Percentiles rank a stretch among this genome's conserved stretches.
Evolutionary conservation across 2,113 vertebrate genomes (phyloP).

Genomic region (Typhlomys cinereus): DNA sequence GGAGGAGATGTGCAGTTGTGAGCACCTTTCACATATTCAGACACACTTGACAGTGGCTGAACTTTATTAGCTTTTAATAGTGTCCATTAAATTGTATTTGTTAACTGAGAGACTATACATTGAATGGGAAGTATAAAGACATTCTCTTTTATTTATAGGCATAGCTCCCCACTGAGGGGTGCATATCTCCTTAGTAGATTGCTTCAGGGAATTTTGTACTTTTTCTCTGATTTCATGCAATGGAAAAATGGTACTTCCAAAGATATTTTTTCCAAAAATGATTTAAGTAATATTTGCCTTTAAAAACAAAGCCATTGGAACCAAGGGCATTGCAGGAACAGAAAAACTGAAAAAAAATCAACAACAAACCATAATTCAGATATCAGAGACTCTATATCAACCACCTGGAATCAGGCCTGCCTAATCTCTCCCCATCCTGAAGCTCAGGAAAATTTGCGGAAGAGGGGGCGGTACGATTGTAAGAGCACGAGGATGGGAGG

Average conservation of each 20-base stretch:
- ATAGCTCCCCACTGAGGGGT: neutral
- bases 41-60: slow-evolving; percentile 74
- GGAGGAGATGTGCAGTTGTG: slow-evolving; percentile 45
- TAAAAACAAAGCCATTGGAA: too few species aligned
- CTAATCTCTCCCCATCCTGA: too few species aligned
- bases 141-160: neutral
- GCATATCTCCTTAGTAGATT: neutral
- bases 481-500: too few species aligned
- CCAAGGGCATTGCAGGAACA: too few species aligned
- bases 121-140: slow-evolving; percentile 9
- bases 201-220: neutral
- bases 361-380: too few species aligned
- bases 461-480: too few species aligned
- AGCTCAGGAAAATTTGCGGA: too few species aligned
- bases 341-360: too few species aligned
- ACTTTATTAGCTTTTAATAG: slow-evolving; percentile 75
- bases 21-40: slow-evolving; percentile 65
- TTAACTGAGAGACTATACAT: slow-evolving; percentile 10
- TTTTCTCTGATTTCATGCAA: slow-evolving; percentile 5
- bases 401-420: too few species aligned
- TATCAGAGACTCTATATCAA: too few species aligned
- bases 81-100: slow-evolving; percentile 76
- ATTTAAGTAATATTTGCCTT: neutral
- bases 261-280: neutral
- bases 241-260: neutral